Base-by-base conservation (phyloP, 2,113 vertebrate species). In the Nerophis ophidion region DNA sequence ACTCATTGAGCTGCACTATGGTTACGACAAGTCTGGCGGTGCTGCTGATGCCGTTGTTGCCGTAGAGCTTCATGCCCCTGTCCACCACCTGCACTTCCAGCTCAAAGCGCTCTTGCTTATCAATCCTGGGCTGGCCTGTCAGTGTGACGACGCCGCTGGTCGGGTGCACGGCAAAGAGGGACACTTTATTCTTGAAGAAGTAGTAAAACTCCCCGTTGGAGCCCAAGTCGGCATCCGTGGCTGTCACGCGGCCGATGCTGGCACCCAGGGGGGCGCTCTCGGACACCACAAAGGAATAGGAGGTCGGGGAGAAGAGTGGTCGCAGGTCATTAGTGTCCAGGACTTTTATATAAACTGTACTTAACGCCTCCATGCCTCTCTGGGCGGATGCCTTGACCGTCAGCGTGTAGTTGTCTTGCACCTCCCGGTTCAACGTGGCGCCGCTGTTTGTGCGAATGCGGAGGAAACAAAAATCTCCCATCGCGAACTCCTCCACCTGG, bases 121-220 rank as follows among this genome's bases (percentile, higher is more conserved):
- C 93, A 0, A 90, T 91, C 66, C 93, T 92, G 60, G 92, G 85
- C 15, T 83, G 89, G 8, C 92, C 93, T 2, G 92, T 97, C 71
- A 98, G 84, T 26, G 93, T 95, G 72, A 99, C 88, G 40, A 97
- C 86, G 2, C 95, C 97, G 10, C 94, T 98, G 0, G 95, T 97
- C 9, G 96, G 97, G 73, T 99, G 96, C 66, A 98, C 92, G 9
- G 95, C 93, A 81, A 98, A 98, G 16, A 93, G 90, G 16, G 95
- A 92, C 47, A 93, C 90, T 81, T 88, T 92, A 66, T 85, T 93
- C 81, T 91, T 94, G 74, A 99, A 95, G 79, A 95, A 98, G 75
- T 98, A 99, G 86, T 99, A 99, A 83, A 98, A 96, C 83, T 98
- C 92, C 26, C 94, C 97, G 8, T 98, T 98, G 63, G 94, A 94